Base-by-base conservation (phyloP, 2,888 invertebrate species). In the Tolmerus cingulatus region DNA sequence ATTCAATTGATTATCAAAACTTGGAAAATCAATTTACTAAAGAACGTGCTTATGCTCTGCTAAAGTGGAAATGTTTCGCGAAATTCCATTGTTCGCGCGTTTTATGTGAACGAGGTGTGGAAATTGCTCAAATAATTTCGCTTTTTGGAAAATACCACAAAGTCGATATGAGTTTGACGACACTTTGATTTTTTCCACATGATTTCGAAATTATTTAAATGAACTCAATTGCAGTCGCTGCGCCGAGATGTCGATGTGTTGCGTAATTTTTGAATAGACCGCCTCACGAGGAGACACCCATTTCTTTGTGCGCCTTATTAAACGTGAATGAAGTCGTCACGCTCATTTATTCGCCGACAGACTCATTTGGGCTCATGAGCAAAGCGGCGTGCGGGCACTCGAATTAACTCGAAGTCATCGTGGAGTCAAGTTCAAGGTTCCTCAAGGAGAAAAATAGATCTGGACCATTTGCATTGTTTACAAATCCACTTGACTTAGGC, bases 341-440 rank as follows among this genome's bases (percentile, higher is more conserved):
- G 55, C 27, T 81, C 55, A 81, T 43, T 78, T 81, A 81, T 81
- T 55, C 30, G 51, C 27, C 55, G 51, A 8, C 81, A 30, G 8
- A 55, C 81, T 81, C 23, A 81, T 81, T 81, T 78, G 78, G 23
- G 23, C 27, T 66, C 66, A 66, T 66, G 27, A 66, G 27, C 76
- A n/a, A 76, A 78, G 16, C 27, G 55, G 37, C 51, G 16, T 81
- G 43, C 79, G 30, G 27, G 79, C 46, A 46, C 51, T 30, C 30
- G 46, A 79, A 79, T 46, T 79, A 27, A 46, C 79, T 16, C 23
- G 46, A 79, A 46, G 30, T 46, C 23, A 27, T 51, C n/a, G 5
- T 46, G 55, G 27, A 19, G 81, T 81, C 81, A 81, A 81, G 81
- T 81, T 81, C 81, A 81, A 81, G 81, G 81, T 81, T 46, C 27